A percentile compares a stretch with the other conserved stretches of the same genome.
phyloP scores from a whole-genome alignment of 2,888 invertebrate species.

The Seira ritae region DNA sequence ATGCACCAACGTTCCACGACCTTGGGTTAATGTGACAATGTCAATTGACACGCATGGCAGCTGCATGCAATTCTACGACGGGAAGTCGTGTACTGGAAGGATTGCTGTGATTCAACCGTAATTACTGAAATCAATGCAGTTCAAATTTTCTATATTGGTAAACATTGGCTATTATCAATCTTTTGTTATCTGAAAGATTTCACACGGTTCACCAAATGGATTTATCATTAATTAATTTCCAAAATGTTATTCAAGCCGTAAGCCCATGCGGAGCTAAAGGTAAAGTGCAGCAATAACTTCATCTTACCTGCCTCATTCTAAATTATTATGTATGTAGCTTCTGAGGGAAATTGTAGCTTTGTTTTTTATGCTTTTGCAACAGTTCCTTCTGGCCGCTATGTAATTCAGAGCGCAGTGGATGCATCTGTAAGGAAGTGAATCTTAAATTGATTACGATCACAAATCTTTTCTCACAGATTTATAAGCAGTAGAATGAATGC shows the following conservation, averaged over 20 bases:
- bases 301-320: background rate
- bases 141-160: background rate
- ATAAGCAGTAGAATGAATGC: background rate
- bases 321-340: too few species aligned
- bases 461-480: too few species aligned
- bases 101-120: constrained; percentile 66
- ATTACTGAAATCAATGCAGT: background rate
- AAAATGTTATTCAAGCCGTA: constrained; percentile 66
- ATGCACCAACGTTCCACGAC: constrained; percentile 64
- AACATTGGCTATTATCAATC: background rate
- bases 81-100: constrained; percentile 61
- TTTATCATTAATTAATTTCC: constrained; percentile 61
- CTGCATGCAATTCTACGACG: constrained; percentile 64
- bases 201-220: constrained; percentile 68
- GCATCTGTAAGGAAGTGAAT: constrained; percentile 62
- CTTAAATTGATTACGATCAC: background rate
- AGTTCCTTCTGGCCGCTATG: constrained; percentile 67
- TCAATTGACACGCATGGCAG: constrained; percentile 61
- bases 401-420: constrained; percentile 67
- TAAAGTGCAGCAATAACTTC: constrained; percentile 17
- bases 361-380: constrained; percentile 18
- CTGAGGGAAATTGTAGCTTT: too few species aligned
- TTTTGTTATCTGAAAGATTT: too few species aligned
- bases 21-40: constrained; percentile 65
- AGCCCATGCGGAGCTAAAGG: constrained; percentile 69